phyloP scores from a whole-genome alignment of 2,888 invertebrate genomes.

The Dasysyrphus albostriatus region DNA sequence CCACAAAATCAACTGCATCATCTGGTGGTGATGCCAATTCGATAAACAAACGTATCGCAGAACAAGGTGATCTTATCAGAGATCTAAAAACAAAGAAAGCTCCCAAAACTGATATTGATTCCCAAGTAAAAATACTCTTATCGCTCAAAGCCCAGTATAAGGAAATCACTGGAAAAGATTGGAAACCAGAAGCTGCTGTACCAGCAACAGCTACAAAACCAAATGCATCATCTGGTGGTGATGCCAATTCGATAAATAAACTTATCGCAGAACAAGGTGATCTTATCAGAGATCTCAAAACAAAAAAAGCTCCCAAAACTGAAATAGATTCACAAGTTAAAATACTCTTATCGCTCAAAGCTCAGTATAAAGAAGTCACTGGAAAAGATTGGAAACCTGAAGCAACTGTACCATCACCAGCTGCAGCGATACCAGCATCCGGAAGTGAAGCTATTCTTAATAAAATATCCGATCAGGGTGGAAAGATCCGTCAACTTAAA shows the following conservation, averaged over 20 bases:
- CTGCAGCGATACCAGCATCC: conserved; percentile 16
- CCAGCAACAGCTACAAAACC: conserved; percentile 72
- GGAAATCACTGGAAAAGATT: conserved; percentile 84
- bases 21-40: conserved; percentile 75
- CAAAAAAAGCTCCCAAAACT: conserved; percentile 84
- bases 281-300: conserved; percentile 86
- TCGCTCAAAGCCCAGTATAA: conserved; percentile 88
- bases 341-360: conserved; percentile 86
- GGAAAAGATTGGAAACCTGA: conserved; percentile 84
- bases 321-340: conserved; percentile 84
- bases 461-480: conserved; percentile 87
- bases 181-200: conserved; percentile 83
- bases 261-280: conserved; percentile 86
- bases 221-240: conserved; percentile 57
- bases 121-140: conserved; percentile 85
- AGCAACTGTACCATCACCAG: conserved; percentile 72
- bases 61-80: conserved; percentile 87
- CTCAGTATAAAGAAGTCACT: conserved; percentile 86
- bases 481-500: conserved; percentile 91
- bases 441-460: conserved; percentile 63
- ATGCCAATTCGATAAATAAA: conserved; percentile 78
- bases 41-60: conserved; percentile 83
- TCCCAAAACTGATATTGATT: conserved; percentile 84
- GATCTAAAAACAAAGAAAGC: conserved; percentile 85
- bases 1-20: conserved; percentile 64